Evolutionary conservation across 1,140 invertebrate genomes (phyloP).

Genomic region (Melanaphis sacchari): DNA sequence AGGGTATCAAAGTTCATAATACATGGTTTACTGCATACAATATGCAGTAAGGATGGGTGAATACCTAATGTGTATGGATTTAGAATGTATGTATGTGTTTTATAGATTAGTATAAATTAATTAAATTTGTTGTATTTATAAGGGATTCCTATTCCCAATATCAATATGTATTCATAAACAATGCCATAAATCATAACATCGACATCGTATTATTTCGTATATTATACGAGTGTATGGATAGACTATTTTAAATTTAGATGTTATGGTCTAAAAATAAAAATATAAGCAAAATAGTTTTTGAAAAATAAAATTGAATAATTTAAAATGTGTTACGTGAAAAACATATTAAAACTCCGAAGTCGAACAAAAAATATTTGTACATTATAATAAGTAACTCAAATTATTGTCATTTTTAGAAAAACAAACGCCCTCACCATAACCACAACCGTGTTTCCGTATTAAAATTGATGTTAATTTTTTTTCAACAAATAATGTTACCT

Average conservation of each 20-base stretch:
- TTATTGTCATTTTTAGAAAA: not conserved
- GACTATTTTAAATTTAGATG: too few species aligned
- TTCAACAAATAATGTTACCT: conserved; percentile 63
- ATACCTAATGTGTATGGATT: too few species aligned
- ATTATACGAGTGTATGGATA: too few species aligned
- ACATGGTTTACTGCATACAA: not conserved
- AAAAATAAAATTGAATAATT: not conserved
- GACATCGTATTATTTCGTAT: too few species aligned
- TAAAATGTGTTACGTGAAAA: not conserved
- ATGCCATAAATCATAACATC: not conserved
- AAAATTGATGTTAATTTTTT: not conserved
- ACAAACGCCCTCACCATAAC: too few species aligned
- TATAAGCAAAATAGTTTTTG: too few species aligned
- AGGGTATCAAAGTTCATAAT: not conserved
- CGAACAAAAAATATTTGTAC: not conserved
- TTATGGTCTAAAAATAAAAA: too few species aligned
- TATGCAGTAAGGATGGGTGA: not conserved
- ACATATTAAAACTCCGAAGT: not conserved
- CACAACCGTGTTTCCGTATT: not conserved
- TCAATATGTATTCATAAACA: too few species aligned
- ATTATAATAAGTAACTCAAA: not conserved
- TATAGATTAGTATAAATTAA: too few species aligned
- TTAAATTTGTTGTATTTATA: too few species aligned
- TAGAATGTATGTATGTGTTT: too few species aligned
- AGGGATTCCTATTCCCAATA: too few species aligned